These are phyloP conservation scores for Eufriesea mexicana DNA, from an alignment of 1,140 invertebrate genomes.

Conservation along the genomic window DNA sequence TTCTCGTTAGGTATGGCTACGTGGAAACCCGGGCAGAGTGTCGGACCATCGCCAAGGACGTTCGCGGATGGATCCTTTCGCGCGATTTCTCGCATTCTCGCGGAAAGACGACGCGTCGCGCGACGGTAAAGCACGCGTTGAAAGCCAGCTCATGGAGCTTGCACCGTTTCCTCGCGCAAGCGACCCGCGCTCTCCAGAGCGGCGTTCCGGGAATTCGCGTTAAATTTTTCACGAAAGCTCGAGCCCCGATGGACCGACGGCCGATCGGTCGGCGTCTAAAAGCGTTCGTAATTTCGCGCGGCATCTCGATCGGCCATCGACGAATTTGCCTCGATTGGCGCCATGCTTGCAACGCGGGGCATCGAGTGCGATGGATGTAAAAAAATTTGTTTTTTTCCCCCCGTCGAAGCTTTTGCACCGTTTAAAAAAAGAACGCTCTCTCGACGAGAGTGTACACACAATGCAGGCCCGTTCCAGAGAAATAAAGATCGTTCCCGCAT, in stretches of 20 bases:
- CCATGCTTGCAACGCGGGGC: background rate
- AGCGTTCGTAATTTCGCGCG: background rate
- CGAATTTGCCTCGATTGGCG: background rate
- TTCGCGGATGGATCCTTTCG: no score
- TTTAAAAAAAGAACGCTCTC: background rate
- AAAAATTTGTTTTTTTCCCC: background rate
- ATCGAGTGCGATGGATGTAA: background rate
- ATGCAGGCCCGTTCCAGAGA: background rate
- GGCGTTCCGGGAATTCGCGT: background rate
- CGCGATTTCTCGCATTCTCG: no score
- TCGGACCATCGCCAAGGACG: background rate
- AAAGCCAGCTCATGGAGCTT: background rate
- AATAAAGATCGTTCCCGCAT: slow-evolving; percentile 10
- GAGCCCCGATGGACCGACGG: background rate
- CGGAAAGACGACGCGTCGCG: background rate
- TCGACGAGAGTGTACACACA: background rate
- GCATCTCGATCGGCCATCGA: background rate
- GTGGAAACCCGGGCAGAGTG: background rate
- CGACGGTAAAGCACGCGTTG: background rate
- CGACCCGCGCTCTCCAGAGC: background rate
- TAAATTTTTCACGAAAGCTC: slow-evolving; percentile 2
- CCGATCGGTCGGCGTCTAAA: background rate
- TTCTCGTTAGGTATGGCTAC: background rate
- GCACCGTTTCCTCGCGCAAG: background rate
- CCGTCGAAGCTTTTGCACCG: background rate